These are phyloP conservation scores for Cynodonichthys magdalenae DNA, from an alignment of 2,797 vertebrate species.

Conservation along the genomic window DNA sequence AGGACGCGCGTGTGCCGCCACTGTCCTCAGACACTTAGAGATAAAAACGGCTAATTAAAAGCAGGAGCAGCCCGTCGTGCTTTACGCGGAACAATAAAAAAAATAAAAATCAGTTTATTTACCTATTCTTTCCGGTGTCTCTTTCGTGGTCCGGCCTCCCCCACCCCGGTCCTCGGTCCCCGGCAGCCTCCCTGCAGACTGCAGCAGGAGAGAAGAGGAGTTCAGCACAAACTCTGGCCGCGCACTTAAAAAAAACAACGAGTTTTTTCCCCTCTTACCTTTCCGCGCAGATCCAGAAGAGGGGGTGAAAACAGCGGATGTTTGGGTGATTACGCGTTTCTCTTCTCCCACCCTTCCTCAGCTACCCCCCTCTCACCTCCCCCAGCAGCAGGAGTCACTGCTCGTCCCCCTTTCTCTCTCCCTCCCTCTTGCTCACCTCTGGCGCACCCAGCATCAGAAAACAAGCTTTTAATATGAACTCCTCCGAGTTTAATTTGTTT, in stretches of 20 bases:
- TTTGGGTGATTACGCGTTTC: constrained; percentile 75
- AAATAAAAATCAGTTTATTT: constrained; percentile 32
- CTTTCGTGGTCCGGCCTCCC: constrained; percentile 47
- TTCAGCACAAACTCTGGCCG: constrained; percentile 47
- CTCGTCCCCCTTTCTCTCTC: neutral
- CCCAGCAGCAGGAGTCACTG: neutral
- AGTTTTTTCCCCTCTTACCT: constrained; percentile 63
- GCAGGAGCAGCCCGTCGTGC: neutral
- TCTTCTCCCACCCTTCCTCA: constrained; percentile 33
- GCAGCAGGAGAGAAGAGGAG: constrained; percentile 42
- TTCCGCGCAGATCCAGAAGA: constrained; percentile 70
- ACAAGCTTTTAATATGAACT: constrained; percentile 12
- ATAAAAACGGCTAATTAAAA: neutral
- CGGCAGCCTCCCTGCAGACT: constrained; percentile 37
- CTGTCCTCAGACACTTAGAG: neutral
- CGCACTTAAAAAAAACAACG: constrained; percentile 49
- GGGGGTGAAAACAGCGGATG: constrained; percentile 71
- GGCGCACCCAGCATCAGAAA: constrained; percentile 38
- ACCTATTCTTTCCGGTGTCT: constrained; percentile 45
- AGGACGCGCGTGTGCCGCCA: neutral
- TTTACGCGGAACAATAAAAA: constrained; percentile 8
- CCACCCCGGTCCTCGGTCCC: constrained; percentile 53
- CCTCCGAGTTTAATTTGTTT: constrained; percentile 7
- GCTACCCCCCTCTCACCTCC: constrained; percentile 8
- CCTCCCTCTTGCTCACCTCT: constrained; percentile 37